These are phyloP conservation scores for Eristalinus aeneus DNA, from an alignment of 2,888 invertebrate species.

Conservation along the genomic window DNA sequence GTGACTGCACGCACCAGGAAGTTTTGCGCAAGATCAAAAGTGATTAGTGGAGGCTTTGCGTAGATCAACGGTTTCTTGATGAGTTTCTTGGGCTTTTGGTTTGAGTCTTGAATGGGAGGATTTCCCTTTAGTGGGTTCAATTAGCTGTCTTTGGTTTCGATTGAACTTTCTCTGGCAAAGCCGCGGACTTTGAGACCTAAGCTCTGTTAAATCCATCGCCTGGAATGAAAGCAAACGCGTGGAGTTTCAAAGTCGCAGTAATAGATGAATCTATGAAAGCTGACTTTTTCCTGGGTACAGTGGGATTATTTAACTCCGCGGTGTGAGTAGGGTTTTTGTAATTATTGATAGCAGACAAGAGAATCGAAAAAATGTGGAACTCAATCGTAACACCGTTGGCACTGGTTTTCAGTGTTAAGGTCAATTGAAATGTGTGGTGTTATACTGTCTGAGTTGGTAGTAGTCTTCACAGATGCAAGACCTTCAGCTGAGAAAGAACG, in stretches of 20 bases:
- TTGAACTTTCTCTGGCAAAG: background rate
- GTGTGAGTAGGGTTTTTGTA: background rate
- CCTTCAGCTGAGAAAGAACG: too few species aligned
- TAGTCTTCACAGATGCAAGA: too few species aligned
- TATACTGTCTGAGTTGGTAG: too few species aligned
- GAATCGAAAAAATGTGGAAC: too few species aligned
- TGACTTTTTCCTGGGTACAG: background rate
- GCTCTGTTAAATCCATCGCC: too few species aligned
- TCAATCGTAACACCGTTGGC: too few species aligned
- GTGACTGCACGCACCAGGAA: background rate
- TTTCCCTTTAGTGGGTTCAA: background rate
- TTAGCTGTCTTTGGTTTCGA: background rate
- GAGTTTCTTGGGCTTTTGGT: background rate
- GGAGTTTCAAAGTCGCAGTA: background rate
- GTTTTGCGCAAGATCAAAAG: background rate
- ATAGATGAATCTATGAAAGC: background rate
- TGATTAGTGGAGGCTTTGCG: background rate
- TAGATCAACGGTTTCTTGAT: background rate
- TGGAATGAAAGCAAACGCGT: too few species aligned
- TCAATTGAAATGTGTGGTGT: too few species aligned
- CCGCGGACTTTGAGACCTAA: too few species aligned
- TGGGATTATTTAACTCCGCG: background rate
- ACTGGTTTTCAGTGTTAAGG: too few species aligned
- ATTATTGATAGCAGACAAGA: background rate
- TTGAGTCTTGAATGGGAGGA: background rate